Percentiles rank a stretch among this genome's conserved stretches.
These are phyloP conservation scores for Dione juno DNA, from an alignment of 2,888 invertebrate species.

Conservation along the genomic window DNA sequence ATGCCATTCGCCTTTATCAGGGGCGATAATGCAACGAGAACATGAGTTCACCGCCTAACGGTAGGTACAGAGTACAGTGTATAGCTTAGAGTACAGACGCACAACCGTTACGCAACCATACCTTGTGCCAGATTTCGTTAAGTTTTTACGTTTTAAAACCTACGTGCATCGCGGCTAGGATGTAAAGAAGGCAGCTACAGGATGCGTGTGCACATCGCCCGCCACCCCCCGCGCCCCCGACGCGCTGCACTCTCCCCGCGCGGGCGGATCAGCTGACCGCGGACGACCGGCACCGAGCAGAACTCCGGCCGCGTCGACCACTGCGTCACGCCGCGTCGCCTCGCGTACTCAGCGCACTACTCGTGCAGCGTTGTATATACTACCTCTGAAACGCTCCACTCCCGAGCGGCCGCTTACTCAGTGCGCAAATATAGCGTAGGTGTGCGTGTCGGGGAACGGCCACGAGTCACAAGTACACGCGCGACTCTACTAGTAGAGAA, in stretches of 20 bases:
- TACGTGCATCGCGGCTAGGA: conserved; percentile 21
- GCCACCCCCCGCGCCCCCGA: conserved; percentile 47
- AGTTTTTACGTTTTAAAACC: conserved; percentile 22
- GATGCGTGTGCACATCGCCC: conserved; percentile 55
- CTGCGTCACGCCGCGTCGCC: conserved; percentile 67
- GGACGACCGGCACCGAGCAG: too few relatives aligned
- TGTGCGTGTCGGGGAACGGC: conserved; percentile 36
- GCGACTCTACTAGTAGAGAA: conserved; percentile 30
- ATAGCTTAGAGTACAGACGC: conserved; percentile 45
- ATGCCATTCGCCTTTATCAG: conserved; percentile 29
- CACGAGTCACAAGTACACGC: conserved; percentile 34
- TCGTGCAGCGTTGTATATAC: conserved; percentile 38
- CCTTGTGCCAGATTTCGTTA: conserved; percentile 64
- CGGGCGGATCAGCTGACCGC: conserved; percentile 44
- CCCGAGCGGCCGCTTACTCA: conserved; percentile 31
- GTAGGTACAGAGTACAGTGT: not conserved
- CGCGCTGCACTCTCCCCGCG: conserved; percentile 42
- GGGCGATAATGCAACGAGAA: conserved; percentile 36
- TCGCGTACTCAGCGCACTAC: conserved; percentile 56
- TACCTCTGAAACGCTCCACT: conserved; percentile 49
- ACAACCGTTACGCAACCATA: conserved; percentile 69
- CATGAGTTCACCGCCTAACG: conserved; percentile 33
- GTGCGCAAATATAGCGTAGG: conserved; percentile 40
- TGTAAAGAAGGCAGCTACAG: conserved; percentile 40
- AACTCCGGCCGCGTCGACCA: conserved; percentile 64